These are phyloP conservation scores for Tyrophagus putrescentiae DNA, from an alignment of 1,140 invertebrate species.

Conservation along the genomic window DNA sequence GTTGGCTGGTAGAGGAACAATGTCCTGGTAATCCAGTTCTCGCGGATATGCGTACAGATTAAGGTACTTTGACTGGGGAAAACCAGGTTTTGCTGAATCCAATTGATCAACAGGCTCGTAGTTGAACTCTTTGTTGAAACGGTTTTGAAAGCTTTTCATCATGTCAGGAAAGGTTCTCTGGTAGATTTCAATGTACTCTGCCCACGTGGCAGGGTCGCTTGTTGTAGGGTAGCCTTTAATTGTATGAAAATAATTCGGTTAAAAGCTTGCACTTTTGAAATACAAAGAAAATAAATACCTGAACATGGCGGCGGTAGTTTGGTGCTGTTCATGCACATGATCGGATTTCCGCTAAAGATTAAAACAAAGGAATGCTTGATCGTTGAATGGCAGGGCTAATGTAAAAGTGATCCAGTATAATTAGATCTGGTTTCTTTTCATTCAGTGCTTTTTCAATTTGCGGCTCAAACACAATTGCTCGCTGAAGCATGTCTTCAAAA, in stretches of 20 bases:
- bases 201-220: not conserved
- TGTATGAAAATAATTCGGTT: no score
- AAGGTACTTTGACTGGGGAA: not conserved
- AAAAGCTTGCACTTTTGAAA: no score
- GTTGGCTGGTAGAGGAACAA: not conserved
- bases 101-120: not conserved
- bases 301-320: slow-evolving; percentile 6
- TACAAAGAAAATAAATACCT: no score
- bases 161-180: not conserved
- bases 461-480: not conserved
- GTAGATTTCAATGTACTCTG: not conserved
- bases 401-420: slow-evolving; percentile 12
- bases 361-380: slow-evolving; percentile 10
- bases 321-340: not conserved
- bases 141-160: not conserved
- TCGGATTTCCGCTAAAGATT: not conserved
- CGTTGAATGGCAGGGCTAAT: not conserved
- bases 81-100: not conserved
- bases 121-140: not conserved
- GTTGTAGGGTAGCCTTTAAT: not conserved
- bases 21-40: slow-evolving; percentile 21
- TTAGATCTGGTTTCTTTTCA: slow-evolving; percentile 8
- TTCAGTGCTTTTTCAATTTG: not conserved
- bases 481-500: no score
- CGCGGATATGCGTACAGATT: slow-evolving; percentile 22